phyloP scores from a whole-genome alignment of 2,888 invertebrate species.

The Diplazon laetatorius region DNA sequence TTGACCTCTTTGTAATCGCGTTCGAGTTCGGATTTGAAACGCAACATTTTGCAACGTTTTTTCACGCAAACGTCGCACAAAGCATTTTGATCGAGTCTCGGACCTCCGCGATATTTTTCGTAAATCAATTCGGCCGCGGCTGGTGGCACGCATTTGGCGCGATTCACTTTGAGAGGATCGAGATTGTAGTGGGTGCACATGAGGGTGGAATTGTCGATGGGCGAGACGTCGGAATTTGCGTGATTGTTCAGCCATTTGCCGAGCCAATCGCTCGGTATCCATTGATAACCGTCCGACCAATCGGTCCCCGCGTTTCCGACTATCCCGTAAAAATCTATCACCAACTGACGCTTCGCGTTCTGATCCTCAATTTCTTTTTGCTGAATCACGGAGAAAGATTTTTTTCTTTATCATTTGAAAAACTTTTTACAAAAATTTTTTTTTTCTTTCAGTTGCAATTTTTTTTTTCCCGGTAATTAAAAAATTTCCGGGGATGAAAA shows the following conservation, averaged over 20 bases:
- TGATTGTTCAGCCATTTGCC: slow-evolving; percentile 83
- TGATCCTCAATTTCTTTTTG: slow-evolving; percentile 80
- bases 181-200: slow-evolving; percentile 83
- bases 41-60: slow-evolving; percentile 82
- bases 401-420: too few relatives aligned
- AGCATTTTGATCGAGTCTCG: slow-evolving; percentile 80
- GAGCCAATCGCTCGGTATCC: slow-evolving; percentile 84
- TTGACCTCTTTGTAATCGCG: slow-evolving; percentile 83
- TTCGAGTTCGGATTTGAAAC: slow-evolving; percentile 82
- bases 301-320: slow-evolving; percentile 67
- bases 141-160: slow-evolving; percentile 82
- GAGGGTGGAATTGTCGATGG: slow-evolving; percentile 82
- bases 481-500: too few relatives aligned
- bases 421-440: too few relatives aligned
- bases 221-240: slow-evolving; percentile 74
- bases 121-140: slow-evolving; percentile 81
- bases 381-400: too few relatives aligned
- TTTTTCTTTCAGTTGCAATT: too few relatives aligned
- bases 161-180: slow-evolving; percentile 82
- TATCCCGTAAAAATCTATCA: slow-evolving; percentile 78
- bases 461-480: too few relatives aligned
- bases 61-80: slow-evolving; percentile 83
- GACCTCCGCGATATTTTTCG: slow-evolving; percentile 82
- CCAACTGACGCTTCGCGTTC: slow-evolving; percentile 78
- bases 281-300: slow-evolving; percentile 80